A percentile compares a stretch with the other conserved stretches of the same genome.
Conservation (phyloP, 2,797 vertebrate species). For the Oreortyx pictus region DNA sequence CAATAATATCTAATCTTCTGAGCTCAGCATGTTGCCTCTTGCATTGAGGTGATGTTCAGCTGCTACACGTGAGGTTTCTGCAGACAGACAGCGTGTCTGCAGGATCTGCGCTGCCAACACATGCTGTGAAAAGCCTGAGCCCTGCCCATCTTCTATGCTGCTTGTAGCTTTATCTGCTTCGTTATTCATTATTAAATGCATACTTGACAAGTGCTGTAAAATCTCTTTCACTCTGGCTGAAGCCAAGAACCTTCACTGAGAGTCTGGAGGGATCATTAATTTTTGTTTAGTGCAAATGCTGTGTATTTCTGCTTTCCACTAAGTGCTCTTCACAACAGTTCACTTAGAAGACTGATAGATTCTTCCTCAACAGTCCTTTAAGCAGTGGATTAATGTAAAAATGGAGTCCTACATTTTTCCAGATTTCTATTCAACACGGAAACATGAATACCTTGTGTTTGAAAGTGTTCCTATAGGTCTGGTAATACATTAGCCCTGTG, state of each 20-base stretch:
- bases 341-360: background rate
- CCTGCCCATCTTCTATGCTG: constrained; percentile 51
- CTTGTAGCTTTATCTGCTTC: constrained; percentile 39
- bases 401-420: background rate
- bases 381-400: background rate
- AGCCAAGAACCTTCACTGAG: constrained; percentile 11
- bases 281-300: constrained; percentile 2
- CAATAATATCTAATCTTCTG: constrained; percentile 5
- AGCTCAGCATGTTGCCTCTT: constrained; percentile 14
- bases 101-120: background rate
- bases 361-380: background rate
- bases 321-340: constrained; percentile 29
- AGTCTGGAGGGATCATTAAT: constrained; percentile 1
- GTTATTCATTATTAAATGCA: constrained; percentile 54
- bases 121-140: constrained; percentile 55
- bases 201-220: constrained; percentile 55
- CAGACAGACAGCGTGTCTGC: background rate
- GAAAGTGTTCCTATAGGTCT: background rate
- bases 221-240: constrained; percentile 31
- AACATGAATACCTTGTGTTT: background rate
- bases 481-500: background rate
- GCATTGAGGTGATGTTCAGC: background rate
- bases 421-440: background rate
- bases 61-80: constrained; percentile 23
- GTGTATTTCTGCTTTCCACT: background rate